A percentile compares a stretch with the other conserved stretches of the same genome.
phyloP scores from a whole-genome alignment of 2,113 vertebrate genomes.

The Calonectris borealis region DNA sequence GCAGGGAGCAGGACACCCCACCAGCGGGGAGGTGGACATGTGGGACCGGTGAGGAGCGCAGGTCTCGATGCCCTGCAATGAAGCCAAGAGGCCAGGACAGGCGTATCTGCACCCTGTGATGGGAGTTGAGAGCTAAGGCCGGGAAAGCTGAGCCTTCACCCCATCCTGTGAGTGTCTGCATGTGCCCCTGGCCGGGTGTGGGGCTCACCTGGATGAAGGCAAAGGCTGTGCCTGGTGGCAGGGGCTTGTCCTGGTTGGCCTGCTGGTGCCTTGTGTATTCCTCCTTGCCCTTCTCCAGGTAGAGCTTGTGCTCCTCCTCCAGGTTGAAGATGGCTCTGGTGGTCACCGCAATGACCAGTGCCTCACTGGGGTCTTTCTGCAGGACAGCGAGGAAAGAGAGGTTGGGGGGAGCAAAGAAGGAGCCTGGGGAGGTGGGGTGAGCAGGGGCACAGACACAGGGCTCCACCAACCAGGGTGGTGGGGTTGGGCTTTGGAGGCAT shows the following conservation, averaged over 20 bases:
- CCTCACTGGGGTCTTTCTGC: conserved; percentile 72
- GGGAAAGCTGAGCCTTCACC: background rate
- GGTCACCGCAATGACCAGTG: conserved; percentile 77
- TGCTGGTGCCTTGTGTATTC: conserved; percentile 42
- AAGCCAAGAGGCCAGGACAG: background rate
- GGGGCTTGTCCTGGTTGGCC: conserved; percentile 36
- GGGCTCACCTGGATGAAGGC: conserved; percentile 69
- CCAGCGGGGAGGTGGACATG: rapidly evolving
- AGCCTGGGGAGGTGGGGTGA: background rate
- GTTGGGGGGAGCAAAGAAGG: background rate
- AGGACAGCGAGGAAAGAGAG: background rate
- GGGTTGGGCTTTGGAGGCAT: background rate
- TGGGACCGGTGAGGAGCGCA: background rate
- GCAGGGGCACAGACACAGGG: background rate
- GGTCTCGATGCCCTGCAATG: background rate
- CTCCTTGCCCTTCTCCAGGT: conserved; percentile 60
- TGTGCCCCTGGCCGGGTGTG: background rate
- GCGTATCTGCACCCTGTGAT: rapidly evolving
- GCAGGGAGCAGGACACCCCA: background rate
- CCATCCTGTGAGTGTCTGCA: background rate
- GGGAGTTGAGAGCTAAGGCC: background rate
- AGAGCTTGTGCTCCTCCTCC: conserved; percentile 57
- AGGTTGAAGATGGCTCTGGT: conserved; percentile 71
- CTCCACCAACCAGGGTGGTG: background rate
- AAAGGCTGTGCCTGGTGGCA: conserved; percentile 64